Evolutionary conservation across 2,113 vertebrate species (phyloP), one percentile per base, ranked within the genome.

Genomic region (Pteruthius melanotis): DNA sequence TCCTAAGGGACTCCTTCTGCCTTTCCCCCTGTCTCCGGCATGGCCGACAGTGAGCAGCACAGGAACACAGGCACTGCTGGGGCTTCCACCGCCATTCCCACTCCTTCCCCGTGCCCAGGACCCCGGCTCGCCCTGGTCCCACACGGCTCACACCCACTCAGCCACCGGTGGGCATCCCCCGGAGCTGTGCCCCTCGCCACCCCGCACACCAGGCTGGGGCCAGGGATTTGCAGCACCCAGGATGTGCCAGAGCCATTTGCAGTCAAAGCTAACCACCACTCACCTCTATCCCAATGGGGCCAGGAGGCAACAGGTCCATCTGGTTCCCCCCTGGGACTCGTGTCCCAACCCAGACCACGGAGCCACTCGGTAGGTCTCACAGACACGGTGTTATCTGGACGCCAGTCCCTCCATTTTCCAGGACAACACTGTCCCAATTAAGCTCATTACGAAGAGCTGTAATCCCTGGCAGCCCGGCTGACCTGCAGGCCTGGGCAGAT

Each of bases 371-470:
- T 0, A 1, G 57, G 49, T 78, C 52, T 63, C 4, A 3, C 61
- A 0, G 4, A 56, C 66, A 9, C 10, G 2, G 33, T 0, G 21
- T n/a, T 81, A 66, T 64, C 63, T 83, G 6, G 0, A 61, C 50
- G 37, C 66, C 45, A n/a, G 79, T 52, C 57, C 78, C 75, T 94
- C 85, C 93, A 70, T 94, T 96, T 94, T 94, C 95, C 93, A 95
- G 92, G 95, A 91, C 91, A 96, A 95, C 86, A 3, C 77, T 94
- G 96, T 86, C 94, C 94, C 91, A 97, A n/a, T 97, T 97, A 96
- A 97, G 94, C 95, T 97, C 71, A 96, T 97, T 96, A 97, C 4
- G 63, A 93, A 77, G 65, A 96, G 64, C 90, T 72, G 45, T 96
- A 97, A 97, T 97, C 95, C 92, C 91, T 59, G 45, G 80, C 66